Percentiles rank a stretch among this genome's conserved stretches.
Conservation (phyloP, 2,113 vertebrate species). For the Irena cyanogastra region DNA sequence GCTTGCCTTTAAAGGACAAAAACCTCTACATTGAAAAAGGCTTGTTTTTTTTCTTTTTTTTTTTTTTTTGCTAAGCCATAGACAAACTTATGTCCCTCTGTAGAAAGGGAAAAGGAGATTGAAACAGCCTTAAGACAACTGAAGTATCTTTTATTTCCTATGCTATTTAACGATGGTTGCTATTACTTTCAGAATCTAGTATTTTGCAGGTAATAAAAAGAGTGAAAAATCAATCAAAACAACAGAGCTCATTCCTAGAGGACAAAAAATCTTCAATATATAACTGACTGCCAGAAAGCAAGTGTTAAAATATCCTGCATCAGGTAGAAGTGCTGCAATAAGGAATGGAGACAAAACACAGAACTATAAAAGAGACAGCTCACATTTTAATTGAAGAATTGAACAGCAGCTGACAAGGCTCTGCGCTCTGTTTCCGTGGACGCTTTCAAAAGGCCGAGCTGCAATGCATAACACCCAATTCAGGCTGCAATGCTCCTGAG, state of each 20-base stretch:
- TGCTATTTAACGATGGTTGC: slow-evolving; percentile 57
- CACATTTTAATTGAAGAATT: slow-evolving; percentile 62
- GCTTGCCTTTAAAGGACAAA: slow-evolving; percentile 29
- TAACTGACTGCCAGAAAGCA: slow-evolving; percentile 53
- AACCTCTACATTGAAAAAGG: neutral
- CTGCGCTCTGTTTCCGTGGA: neutral
- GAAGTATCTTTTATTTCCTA: slow-evolving; percentile 58
- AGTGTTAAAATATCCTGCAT: slow-evolving; percentile 57
- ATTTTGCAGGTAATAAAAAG: slow-evolving; percentile 69
- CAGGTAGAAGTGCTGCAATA: slow-evolving; percentile 28
- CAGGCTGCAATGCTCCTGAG: neutral
- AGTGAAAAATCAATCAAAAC: slow-evolving; percentile 69
- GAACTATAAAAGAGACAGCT: slow-evolving; percentile 27
- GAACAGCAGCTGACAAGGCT: neutral
- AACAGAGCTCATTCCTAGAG: slow-evolving; percentile 58
- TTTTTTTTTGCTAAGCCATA: neutral
- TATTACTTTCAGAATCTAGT: slow-evolving; percentile 66
- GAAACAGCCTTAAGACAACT: slow-evolving; percentile 59
- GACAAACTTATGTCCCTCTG: slow-evolving; percentile 14
- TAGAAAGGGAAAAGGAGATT: slow-evolving; percentile 36
- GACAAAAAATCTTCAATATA: slow-evolving; percentile 62
- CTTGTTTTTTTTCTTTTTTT: neutral
- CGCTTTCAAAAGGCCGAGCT: neutral
- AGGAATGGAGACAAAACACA: slow-evolving; percentile 37
- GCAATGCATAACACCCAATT: neutral